Evolutionary conservation across 1,140 invertebrate species (phyloP), one percentile per base, ranked within the genome.

Genomic region (Myzus persicae): DNA sequence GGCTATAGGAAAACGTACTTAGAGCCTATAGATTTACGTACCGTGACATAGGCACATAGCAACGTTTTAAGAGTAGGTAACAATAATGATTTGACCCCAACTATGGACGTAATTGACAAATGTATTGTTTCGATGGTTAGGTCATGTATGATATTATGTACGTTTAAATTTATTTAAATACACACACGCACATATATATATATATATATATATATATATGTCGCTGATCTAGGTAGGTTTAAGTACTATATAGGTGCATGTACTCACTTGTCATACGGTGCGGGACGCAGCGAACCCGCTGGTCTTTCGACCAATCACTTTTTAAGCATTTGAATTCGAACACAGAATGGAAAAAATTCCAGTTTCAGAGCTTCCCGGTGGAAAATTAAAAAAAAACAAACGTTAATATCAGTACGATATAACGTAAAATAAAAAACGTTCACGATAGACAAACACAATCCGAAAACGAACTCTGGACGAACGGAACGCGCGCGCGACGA

Each of bases 301-400:
- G 87, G 87, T 54, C 87, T 89, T 89, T 40, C 36, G 48, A 89
- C 87, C 87, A 22, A 54, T 89, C 87, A 51, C 87, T 38, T 46
- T 87, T 46, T 46, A 44, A 14, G 44, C 85, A 46, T 88, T 48
- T n/a, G 85, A 36, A 88, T 11, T 40, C 24, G 9, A 76, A 76
- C 40, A 24, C 22, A 9, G 2, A 3, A 44, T 14, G 40, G 26
- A 44, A 40, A 85, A n/a, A 85, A 85, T 14, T 42, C 9, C 24
- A 6, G 36, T 82, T 38, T 82, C 22, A 22, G 24, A 26, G 3
- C 9, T 42, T 84, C 9, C 82, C 24, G 1, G n/a, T 2, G 26
- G 31, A 87, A 87, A 87, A 46, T 67, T n/a, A 9, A 88, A 88
- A n/a, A 14, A 44, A 44, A 24, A 46, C 20, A 36, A 36, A 22